Evolutionary conservation across 2,888 invertebrate species (phyloP).

Genomic region (Tanaodytes sp.): DNA sequence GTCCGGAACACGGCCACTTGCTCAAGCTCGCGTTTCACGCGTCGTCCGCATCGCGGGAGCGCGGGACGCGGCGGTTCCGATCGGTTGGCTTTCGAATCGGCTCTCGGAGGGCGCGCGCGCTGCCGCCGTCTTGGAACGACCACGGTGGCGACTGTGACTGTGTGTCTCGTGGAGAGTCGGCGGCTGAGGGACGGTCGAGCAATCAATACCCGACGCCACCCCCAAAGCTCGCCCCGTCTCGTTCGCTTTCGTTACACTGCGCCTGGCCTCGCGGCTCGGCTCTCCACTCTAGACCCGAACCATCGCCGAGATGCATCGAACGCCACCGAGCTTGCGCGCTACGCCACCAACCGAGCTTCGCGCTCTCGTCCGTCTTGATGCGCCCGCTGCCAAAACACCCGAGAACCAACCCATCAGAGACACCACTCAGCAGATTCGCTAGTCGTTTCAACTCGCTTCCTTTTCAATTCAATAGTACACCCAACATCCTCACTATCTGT

Average conservation of each 20-base stretch:
- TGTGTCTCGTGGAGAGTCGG: slow-evolving; percentile 41
- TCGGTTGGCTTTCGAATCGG: not conserved
- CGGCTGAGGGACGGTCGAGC: slow-evolving; percentile 57
- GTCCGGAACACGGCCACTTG: not conserved
- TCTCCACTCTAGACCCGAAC: slow-evolving; percentile 28
- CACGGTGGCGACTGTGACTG: slow-evolving; percentile 20
- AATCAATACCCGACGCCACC: slow-evolving; percentile 70
- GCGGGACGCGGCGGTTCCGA: no score
- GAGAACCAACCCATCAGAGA: no score
- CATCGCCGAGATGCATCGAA: slow-evolving; percentile 19
- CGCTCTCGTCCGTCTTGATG: not conserved
- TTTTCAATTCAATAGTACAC: no score
- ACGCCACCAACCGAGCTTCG: not conserved
- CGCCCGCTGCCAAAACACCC: slow-evolving; percentile 24
- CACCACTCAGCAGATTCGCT: no score
- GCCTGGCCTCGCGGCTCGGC: no score
- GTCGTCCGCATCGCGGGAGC: not conserved
- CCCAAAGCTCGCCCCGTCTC: slow-evolving; percentile 41
- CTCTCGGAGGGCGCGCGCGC: not conserved
- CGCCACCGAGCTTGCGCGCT: slow-evolving; percentile 66
- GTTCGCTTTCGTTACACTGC: slow-evolving; percentile 51
- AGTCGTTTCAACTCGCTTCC: no score
- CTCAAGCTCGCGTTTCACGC: not conserved
- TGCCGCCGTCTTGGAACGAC: not conserved
- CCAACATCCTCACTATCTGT: no score